phyloP scores from a whole-genome alignment of 2,888 invertebrate genomes.

The Ormyrus rosae region DNA sequence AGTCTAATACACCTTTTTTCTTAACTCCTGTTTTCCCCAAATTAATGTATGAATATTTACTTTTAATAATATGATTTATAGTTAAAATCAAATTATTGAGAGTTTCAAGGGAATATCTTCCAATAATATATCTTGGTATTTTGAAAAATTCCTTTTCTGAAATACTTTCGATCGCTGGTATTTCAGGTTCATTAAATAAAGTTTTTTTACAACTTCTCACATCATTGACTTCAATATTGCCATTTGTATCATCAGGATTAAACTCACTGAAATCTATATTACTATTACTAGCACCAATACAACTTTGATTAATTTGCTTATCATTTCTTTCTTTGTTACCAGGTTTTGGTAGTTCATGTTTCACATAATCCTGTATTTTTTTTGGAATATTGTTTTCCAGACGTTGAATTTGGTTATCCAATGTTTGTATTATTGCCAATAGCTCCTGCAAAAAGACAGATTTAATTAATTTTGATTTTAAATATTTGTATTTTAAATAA shows the following conservation, averaged over 20 bases:
- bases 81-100: conserved; percentile 64
- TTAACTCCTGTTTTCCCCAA: conserved; percentile 67
- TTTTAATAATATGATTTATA: conserved; percentile 67
- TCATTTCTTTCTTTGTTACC: not conserved
- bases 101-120: conserved; percentile 63
- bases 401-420: conserved; percentile 61
- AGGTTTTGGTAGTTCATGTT: conserved; percentile 25
- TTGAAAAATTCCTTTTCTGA: conserved; percentile 63
- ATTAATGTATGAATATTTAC: conserved; percentile 68
- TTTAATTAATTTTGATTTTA: conserved; percentile 37
- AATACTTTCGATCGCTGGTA: conserved; percentile 59
- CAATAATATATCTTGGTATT: conserved; percentile 71
- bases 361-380: conserved; percentile 58
- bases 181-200: conserved; percentile 66
- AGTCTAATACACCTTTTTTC: conserved; percentile 69
- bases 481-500: not conserved
- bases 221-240: conserved; percentile 9
- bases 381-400: conserved; percentile 65
- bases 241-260: conserved; percentile 40
- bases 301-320: conserved; percentile 27
- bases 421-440: conserved; percentile 43
- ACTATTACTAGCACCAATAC: too few species aligned
- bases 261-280: too few species aligned
- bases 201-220: conserved; percentile 67
- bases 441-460: conserved; percentile 54